phyloP scores from a whole-genome alignment of 2,113 vertebrate genomes.

The Hippolais icterina region DNA sequence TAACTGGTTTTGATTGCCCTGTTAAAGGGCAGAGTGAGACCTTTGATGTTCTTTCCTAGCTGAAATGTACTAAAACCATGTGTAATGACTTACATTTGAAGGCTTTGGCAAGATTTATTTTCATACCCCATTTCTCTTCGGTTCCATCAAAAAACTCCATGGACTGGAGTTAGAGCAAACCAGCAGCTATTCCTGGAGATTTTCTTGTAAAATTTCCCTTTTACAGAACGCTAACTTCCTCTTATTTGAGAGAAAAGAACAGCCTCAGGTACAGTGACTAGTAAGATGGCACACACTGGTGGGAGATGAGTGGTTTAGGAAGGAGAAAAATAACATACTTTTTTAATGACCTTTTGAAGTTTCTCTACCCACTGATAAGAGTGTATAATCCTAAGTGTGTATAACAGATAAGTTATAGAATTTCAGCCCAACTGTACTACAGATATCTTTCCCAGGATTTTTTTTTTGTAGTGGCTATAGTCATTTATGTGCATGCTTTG shows the following conservation, averaged over 20 bases:
- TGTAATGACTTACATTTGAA: background rate
- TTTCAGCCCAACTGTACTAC: background rate
- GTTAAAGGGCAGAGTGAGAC: background rate
- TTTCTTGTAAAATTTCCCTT: background rate
- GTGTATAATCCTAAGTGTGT: background rate
- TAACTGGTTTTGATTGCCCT: background rate
- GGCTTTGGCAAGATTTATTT: background rate
- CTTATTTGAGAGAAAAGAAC: background rate
- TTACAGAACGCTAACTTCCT: background rate
- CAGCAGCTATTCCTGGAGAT: background rate
- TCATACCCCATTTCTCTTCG: background rate
- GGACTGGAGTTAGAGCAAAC: background rate
- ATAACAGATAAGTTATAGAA: background rate
- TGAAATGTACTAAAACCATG: background rate
- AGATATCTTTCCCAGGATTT: background rate
- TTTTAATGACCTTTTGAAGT: background rate
- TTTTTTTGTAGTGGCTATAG: background rate
- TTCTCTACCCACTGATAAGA: background rate
- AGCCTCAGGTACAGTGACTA: background rate
- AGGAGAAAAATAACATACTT: background rate
- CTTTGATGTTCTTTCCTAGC: background rate
- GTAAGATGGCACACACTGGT: background rate
- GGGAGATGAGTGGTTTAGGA: background rate
- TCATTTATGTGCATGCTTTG: background rate
- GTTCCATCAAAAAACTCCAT: background rate